Evolutionary conservation across 2,113 vertebrate genomes (phyloP).

Genomic region (Grus americana): DNA sequence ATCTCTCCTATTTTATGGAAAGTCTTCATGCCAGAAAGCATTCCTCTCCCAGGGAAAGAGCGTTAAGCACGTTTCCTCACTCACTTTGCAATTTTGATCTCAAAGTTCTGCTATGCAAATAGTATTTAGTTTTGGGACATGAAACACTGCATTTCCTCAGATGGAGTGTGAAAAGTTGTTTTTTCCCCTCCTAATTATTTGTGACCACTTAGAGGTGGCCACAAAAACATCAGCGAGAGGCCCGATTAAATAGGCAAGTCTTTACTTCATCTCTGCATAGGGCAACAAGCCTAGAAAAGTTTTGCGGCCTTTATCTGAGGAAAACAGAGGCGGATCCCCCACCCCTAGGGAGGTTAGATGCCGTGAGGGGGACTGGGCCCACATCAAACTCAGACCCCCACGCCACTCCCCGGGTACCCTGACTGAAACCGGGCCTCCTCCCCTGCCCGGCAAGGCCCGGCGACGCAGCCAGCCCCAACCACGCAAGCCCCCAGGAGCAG

Average conservation of each 20-base stretch:
- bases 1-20: not conserved
- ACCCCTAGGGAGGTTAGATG: rapidly evolving
- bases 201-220: rapidly evolving
- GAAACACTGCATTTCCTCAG: not conserved
- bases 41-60: not conserved
- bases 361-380: rapidly evolving
- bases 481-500: not conserved
- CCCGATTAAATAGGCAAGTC: not conserved
- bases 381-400: not conserved
- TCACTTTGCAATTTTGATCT: not conserved
- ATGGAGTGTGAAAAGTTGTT: rapidly evolving
- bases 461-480: not conserved
- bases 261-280: not conserved
- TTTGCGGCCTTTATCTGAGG: not conserved
- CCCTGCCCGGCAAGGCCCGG: not conserved
- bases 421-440: not conserved
- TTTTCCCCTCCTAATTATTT: not conserved
- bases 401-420: not conserved
- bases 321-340: not conserved
- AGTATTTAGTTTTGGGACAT: not conserved
- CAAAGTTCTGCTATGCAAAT: not conserved
- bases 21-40: not conserved
- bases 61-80: not conserved
- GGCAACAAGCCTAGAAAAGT: not conserved
- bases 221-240: not conserved